Percentiles rank a stretch among this genome's conserved stretches.
These are phyloP conservation scores for Lophotis ruficrista DNA, from an alignment of 2,113 vertebrate genomes.

Conservation along the genomic window DNA sequence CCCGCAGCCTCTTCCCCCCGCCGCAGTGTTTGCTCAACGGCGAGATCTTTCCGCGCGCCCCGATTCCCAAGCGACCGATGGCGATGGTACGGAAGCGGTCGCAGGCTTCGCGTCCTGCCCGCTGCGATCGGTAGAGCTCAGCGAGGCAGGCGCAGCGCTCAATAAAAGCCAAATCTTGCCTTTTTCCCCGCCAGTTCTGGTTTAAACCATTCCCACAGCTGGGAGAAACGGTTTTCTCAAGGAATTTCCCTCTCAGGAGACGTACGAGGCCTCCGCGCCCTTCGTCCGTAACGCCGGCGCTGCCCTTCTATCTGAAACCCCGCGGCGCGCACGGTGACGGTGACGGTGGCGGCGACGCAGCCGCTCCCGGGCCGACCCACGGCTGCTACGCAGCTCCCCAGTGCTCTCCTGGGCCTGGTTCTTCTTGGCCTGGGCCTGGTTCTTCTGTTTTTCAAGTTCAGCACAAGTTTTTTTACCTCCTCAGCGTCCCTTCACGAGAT, in stretches of 20 bases:
- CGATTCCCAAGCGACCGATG: not conserved
- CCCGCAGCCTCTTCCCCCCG: rapidly evolving
- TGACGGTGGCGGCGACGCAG: not conserved
- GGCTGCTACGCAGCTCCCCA: not conserved
- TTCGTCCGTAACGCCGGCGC: rapidly evolving
- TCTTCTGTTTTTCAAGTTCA: too few relatives aligned
- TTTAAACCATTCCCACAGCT: not conserved
- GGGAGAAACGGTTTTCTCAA: not conserved
- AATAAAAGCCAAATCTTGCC: not conserved
- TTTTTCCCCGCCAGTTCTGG: not conserved
- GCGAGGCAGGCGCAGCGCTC: not conserved
- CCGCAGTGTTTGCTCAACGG: not conserved
- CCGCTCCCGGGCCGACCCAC: not conserved
- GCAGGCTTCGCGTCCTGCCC: not conserved
- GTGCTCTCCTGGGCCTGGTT: too few relatives aligned
- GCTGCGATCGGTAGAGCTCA: rapidly evolving
- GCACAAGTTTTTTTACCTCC: too few relatives aligned
- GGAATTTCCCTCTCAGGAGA: not conserved
- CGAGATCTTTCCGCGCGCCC: not conserved
- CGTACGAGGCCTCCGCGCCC: rapidly evolving
- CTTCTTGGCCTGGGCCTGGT: too few relatives aligned
- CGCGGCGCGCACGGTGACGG: too few relatives aligned
- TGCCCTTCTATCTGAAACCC: rapidly evolving
- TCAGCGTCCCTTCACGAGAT: too few relatives aligned
- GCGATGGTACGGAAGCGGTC: not conserved